Percentiles rank a stretch among this genome's conserved stretches.
Conservation (phyloP, 2,797 vertebrate species). For the Siniperca obscura region DNA sequence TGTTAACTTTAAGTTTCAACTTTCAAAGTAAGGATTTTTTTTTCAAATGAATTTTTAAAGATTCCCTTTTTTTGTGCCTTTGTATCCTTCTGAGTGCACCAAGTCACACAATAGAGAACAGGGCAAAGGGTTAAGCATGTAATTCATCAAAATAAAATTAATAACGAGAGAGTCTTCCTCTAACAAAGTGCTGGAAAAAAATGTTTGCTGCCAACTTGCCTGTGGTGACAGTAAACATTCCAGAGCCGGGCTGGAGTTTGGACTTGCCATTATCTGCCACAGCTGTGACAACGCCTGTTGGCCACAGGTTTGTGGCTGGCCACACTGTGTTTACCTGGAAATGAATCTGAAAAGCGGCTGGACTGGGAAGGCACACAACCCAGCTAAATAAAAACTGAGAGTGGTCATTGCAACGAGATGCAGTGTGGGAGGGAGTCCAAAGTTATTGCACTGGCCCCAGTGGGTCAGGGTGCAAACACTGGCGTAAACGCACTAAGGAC, state of each 20-base stretch:
- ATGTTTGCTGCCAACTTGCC: constrained; percentile 90
- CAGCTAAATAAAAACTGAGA: constrained; percentile 83
- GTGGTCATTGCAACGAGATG: constrained; percentile 80
- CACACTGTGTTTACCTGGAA: constrained; percentile 92
- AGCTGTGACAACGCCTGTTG: constrained; percentile 91
- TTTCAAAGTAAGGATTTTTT: constrained; percentile 73
- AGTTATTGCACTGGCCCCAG: constrained; percentile 82
- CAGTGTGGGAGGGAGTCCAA: constrained; percentile 81
- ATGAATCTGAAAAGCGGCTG: constrained; percentile 91
- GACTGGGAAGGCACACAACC: constrained; percentile 88
- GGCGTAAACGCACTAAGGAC: constrained; percentile 81
- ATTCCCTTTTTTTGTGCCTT: constrained; percentile 56
- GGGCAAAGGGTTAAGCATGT: constrained; percentile 82
- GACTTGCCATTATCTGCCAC: constrained; percentile 87
- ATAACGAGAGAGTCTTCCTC: constrained; percentile 82
- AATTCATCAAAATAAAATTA: constrained; percentile 87
- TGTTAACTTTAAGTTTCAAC: constrained; percentile 80
- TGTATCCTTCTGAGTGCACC: constrained; percentile 50
- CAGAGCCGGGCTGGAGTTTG: constrained; percentile 85
- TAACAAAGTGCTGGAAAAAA: constrained; percentile 80
- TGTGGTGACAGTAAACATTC: constrained; percentile 95
- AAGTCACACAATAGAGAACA: constrained; percentile 53
- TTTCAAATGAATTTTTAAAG: constrained; percentile 60
- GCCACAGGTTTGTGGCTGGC: constrained; percentile 87
- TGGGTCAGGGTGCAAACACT: constrained; percentile 86